phyloP scores from a whole-genome alignment of 2,888 invertebrate genomes.

The Coenonympha arcania region DNA sequence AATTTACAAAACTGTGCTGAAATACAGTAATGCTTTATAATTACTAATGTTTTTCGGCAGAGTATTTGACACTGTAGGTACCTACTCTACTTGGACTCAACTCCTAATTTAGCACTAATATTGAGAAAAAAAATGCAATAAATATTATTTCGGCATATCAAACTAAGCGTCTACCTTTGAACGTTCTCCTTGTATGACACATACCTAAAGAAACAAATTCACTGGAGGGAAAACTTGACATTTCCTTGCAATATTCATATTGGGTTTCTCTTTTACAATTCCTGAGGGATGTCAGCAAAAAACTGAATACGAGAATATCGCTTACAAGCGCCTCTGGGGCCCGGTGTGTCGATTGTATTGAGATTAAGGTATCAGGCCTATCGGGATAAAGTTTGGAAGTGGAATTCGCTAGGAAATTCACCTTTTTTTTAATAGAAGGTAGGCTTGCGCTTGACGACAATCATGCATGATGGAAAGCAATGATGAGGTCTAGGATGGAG shows the following conservation, averaged over 20 bases:
- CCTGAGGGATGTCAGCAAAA: conserved; percentile 15
- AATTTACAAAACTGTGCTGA: too few species aligned
- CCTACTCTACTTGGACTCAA: too few species aligned
- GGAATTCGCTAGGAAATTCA: not conserved
- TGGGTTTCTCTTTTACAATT: conserved; percentile 16
- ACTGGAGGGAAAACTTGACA: conserved; percentile 4
- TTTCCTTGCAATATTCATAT: conserved; percentile 13
- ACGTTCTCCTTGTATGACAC: not conserved
- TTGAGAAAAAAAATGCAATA: too few species aligned
- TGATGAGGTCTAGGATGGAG: too few species aligned
- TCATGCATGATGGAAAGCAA: too few species aligned
- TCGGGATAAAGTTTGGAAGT: not conserved
- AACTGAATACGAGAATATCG: conserved; percentile 22
- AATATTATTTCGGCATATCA: too few species aligned
- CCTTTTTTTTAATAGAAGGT: not conserved
- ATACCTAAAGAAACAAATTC: not conserved
- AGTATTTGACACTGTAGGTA: too few species aligned
- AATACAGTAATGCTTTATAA: too few species aligned
- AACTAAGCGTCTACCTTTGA: not conserved
- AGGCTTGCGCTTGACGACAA: too few species aligned
- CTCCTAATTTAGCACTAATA: too few species aligned
- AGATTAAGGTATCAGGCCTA: conserved; percentile 14
- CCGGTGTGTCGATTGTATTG: conserved; percentile 6
- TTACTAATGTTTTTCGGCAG: too few species aligned
- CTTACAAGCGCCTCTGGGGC: conserved; percentile 11